phyloP scores from a whole-genome alignment of 1,140 invertebrate genomes.

The Drosophila biarmipes region DNA sequence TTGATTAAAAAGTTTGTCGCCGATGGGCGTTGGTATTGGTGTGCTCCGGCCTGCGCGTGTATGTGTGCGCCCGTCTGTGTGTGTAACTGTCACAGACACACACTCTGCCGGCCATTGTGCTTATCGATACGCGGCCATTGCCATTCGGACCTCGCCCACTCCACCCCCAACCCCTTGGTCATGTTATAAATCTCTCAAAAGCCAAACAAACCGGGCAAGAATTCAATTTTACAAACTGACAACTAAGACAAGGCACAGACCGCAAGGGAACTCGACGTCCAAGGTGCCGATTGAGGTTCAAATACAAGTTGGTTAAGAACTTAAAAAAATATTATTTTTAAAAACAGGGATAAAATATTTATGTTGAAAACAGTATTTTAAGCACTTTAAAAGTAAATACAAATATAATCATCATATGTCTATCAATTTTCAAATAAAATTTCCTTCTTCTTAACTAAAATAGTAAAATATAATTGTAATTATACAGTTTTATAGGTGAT shows the following conservation, averaged over 20 bases:
- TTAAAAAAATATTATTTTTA: not conserved
- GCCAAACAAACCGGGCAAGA: slow-evolving; percentile 68
- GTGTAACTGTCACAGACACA: slow-evolving; percentile 67
- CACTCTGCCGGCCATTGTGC: slow-evolving; percentile 59
- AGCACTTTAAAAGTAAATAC: too few species aligned
- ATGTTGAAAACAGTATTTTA: too few species aligned
- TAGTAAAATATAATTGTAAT: too few species aligned
- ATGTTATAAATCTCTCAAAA: slow-evolving; percentile 81
- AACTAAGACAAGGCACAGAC: slow-evolving; percentile 62
- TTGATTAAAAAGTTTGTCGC: slow-evolving; percentile 83
- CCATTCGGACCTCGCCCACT: slow-evolving; percentile 11
- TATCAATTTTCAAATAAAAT: too few species aligned
- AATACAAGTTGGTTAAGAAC: not conserved
- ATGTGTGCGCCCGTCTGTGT: slow-evolving; percentile 19
- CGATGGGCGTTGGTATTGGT: slow-evolving; percentile 39
- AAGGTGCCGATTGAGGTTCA: slow-evolving; percentile 14
- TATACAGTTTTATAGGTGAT: too few species aligned
- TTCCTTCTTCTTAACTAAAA: too few species aligned
- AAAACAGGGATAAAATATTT: not conserved
- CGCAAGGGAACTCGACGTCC: slow-evolving; percentile 25
- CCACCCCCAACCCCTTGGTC: slow-evolving; percentile 3
- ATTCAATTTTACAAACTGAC: slow-evolving; percentile 78
- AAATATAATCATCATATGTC: too few species aligned
- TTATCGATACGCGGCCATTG: slow-evolving; percentile 77
- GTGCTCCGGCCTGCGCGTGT: slow-evolving; percentile 22